phyloP scores from a whole-genome alignment of 1,140 invertebrate genomes.

The Delia radicum region DNA sequence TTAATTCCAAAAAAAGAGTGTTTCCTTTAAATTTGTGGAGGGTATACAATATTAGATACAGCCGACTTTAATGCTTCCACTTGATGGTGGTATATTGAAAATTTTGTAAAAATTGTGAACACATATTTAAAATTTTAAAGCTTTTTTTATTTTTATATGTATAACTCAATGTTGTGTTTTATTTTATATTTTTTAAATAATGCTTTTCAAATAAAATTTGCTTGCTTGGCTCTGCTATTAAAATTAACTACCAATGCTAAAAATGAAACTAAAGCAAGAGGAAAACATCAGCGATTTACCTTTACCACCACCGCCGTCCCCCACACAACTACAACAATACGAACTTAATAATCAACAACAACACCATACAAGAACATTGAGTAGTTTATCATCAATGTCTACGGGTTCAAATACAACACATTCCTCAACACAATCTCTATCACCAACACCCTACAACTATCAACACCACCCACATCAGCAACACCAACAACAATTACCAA shows the following conservation, averaged over 20 bases:
- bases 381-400: slow-evolving; percentile 45
- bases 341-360: neutral
- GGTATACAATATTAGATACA: no score
- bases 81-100: no score
- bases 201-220: slow-evolving; percentile 12
- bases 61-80: no score
- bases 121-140: neutral
- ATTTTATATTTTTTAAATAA: neutral
- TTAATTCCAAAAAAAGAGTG: no score
- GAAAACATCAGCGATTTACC: slow-evolving; percentile 38
- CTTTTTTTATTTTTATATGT: neutral
- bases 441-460: slow-evolving; percentile 17
- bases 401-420: slow-evolving; percentile 33
- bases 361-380: slow-evolving; percentile 42
- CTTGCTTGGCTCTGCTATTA: slow-evolving; percentile 42
- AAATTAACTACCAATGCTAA: slow-evolving; percentile 26
- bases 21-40: no score
- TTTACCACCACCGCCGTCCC: slow-evolving; percentile 48
- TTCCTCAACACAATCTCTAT: slow-evolving; percentile 32
- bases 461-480: neutral
- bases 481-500: slow-evolving; percentile 5
- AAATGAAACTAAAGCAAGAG: slow-evolving; percentile 3
- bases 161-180: neutral
- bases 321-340: slow-evolving; percentile 40
- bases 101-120: neutral